Base-by-base conservation (phyloP, 2,797 vertebrate genomes). In the Melanotaenia maccullochi region DNA sequence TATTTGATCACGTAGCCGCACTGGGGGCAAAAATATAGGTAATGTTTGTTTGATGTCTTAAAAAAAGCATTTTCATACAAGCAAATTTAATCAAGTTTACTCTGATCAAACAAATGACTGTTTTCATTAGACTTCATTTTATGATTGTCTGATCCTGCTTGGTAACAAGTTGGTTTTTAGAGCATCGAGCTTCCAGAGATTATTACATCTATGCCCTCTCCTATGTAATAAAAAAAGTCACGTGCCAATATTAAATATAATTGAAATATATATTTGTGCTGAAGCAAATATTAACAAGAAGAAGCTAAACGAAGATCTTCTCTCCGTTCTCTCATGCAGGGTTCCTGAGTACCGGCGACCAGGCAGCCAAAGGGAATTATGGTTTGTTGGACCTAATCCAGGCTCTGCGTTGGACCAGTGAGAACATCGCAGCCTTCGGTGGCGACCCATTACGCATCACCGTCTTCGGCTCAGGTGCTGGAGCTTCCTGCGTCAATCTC, bases 281-380 rank as follows among this genome's bases (percentile, higher is more conserved):
- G 6, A 16, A 18, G 40, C 18, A 16, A 44, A 44, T 47, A 7
- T 20, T 6, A 20, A 8, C 5, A 20, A 47, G 18, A 47, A 20
- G 16, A 47, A 47, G 6, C 18, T 20, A 4, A 8, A 6, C 2
- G 18, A n/a, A 47, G 5, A 3, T 62, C 22, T 72, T 14, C 28
- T 68, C 33, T 87, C 35, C 78, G 51, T 73, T 76, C 81, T 16
- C 40, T 44, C 78, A 28, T 84, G 35, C 93, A 99, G 98, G 98
- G 55, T 99, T 99, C 92, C 93, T 99, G 87, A 99, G 98, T 85
- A 99, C 98, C 38, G 98, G 98, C 38, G 98, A 99, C 94, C 97
- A 99, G 92, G 97, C 98, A 67, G 97, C 98, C 79, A 99, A 99
- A 91, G 98, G 98, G 81, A 99, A 99, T 86, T 99, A 99, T 36